phyloP scores from a whole-genome alignment of 2,113 vertebrate species.

The Microtus oregoni region DNA sequence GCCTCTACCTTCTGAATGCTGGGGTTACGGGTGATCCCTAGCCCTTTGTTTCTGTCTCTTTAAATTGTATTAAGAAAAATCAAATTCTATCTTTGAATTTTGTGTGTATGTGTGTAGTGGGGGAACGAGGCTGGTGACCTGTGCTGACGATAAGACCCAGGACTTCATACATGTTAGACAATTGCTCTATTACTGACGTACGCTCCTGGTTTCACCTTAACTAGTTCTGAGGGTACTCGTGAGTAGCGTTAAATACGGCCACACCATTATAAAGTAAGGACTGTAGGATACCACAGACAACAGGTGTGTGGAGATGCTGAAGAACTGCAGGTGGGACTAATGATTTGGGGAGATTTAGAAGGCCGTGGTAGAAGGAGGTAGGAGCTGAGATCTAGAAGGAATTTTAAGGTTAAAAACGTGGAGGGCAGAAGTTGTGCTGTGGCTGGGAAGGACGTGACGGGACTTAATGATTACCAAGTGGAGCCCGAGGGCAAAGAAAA shows the following conservation, averaged over 20 bases:
- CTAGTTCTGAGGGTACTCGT: background rate
- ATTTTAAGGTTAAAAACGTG: background rate
- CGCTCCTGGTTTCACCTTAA: background rate
- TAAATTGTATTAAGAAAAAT: background rate
- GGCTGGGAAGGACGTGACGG: background rate
- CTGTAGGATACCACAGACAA: background rate
- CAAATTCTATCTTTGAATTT: background rate
- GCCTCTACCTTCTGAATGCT: background rate
- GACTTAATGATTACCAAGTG: background rate
- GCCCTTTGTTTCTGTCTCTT: background rate
- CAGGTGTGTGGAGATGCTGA: background rate
- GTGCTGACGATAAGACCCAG: background rate
- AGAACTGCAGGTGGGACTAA: background rate
- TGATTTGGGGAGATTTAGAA: background rate
- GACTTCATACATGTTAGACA: background rate
- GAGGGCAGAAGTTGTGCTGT: too few relatives aligned
- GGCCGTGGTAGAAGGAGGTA: background rate
- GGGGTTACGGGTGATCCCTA: background rate
- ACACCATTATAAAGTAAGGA: background rate
- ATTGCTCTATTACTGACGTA: background rate
- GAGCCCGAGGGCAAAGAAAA: background rate
- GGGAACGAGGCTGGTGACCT: background rate
- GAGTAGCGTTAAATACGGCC: background rate
- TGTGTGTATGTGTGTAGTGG: background rate
- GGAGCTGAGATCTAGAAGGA: background rate